Conservation (phyloP, 2,888 invertebrate species). For the Poecilobothrus nobilitatus region DNA sequence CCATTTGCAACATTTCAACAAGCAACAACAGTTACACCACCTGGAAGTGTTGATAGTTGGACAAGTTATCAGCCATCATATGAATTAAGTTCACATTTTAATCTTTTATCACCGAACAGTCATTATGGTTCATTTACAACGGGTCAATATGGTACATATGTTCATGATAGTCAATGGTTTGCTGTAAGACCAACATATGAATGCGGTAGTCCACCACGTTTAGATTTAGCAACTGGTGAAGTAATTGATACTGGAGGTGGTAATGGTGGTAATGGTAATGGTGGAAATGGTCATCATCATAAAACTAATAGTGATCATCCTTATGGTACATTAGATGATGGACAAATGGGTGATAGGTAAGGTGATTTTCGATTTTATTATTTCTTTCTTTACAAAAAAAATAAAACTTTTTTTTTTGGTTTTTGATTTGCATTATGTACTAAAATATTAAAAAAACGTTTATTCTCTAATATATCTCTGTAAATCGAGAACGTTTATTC, state of each 20-base stretch:
- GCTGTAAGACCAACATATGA: slow-evolving; percentile 54
- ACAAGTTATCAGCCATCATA: slow-evolving; percentile 65
- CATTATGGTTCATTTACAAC: slow-evolving; percentile 58
- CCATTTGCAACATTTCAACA: slow-evolving; percentile 57
- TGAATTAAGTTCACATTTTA: slow-evolving; percentile 66
- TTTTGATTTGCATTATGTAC: background rate
- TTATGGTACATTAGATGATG: slow-evolving; percentile 46
- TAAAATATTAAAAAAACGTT: no score
- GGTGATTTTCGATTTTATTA: slow-evolving; percentile 14
- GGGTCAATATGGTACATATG: slow-evolving; percentile 56
- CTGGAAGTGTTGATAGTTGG: slow-evolving; percentile 69
- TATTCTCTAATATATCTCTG: no score
- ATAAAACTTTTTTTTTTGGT: slow-evolving; percentile 1
- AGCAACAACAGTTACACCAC: slow-evolving; percentile 50
- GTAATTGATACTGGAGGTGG: slow-evolving; percentile 26
- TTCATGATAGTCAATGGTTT: slow-evolving; percentile 67
- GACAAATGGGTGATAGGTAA: slow-evolving; percentile 32
- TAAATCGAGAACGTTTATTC: no score
- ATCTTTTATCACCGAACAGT: slow-evolving; percentile 59
- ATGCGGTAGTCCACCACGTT: slow-evolving; percentile 42
- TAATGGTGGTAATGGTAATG: slow-evolving; percentile 44
- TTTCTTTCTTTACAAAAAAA: slow-evolving; percentile 10
- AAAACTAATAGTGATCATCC: slow-evolving; percentile 47
- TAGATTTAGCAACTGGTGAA: slow-evolving; percentile 35
- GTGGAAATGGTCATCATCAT: slow-evolving; percentile 51